Conservation (phyloP, 2,113 vertebrate species). For the Formicarius rufipectus region DNA sequence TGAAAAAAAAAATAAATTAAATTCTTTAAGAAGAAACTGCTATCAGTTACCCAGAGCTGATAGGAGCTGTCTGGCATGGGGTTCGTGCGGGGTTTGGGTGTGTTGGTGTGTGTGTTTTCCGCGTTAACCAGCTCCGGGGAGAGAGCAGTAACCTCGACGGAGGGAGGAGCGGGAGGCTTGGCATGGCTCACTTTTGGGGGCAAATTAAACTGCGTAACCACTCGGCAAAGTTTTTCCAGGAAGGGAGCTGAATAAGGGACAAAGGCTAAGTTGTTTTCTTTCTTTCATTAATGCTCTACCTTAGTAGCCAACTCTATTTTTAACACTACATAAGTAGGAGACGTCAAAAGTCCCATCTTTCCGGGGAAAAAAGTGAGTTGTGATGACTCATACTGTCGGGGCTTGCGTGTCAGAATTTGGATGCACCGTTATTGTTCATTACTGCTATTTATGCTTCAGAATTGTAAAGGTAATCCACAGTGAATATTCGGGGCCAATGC, state of each 20-base stretch:
- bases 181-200: not conserved
- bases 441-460: not conserved
- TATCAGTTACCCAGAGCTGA: not conserved
- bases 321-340: not conserved
- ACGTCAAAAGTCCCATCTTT: not conserved
- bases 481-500: accelerated
- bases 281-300: not conserved
- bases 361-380: not conserved
- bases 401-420: not conserved
- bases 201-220: not conserved
- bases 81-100: no score
- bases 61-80: no score
- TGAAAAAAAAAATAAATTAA: not conserved
- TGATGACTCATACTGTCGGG: constrained; percentile 1
- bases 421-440: not conserved
- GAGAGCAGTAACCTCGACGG: not conserved
- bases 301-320: not conserved
- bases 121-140: not conserved
- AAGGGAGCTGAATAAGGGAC: not conserved
- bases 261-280: not conserved
- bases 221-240: not conserved
- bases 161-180: not conserved
- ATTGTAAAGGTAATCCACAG: not conserved
- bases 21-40: not conserved
- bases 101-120: not conserved